These are phyloP conservation scores for Murina feae DNA, from an alignment of 2,113 vertebrate species.

Conservation along the genomic window DNA sequence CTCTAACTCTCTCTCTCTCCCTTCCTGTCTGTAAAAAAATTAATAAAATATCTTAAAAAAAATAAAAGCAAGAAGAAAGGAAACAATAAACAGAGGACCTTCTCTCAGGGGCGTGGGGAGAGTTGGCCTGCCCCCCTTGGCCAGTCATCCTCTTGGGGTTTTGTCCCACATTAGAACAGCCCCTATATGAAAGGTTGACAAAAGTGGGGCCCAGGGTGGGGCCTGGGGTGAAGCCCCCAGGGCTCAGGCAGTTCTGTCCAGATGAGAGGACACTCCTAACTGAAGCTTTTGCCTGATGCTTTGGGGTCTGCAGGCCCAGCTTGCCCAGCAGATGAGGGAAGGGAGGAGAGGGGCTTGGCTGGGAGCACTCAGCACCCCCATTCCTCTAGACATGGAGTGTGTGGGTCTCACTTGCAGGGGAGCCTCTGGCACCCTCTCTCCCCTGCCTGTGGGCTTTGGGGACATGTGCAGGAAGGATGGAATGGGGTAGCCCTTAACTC, in stretches of 20 bases:
- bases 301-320: neutral
- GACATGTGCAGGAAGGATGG: neutral
- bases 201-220: neutral
- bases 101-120: neutral
- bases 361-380: neutral
- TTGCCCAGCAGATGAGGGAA: neutral
- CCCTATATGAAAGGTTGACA: neutral
- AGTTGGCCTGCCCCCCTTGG: neutral
- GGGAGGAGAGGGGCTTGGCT: neutral
- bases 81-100: neutral
- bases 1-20: no score
- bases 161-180: neutral
- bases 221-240: neutral
- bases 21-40: no score
- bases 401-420: neutral
- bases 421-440: neutral
- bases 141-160: neutral
- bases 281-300: neutral
- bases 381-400: accelerated
- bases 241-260: accelerated
- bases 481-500: accelerated
- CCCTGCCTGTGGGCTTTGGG: neutral
- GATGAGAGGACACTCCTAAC: neutral
- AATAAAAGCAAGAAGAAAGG: neutral
- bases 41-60: no score